phyloP scores from a whole-genome alignment of 2,797 vertebrate genomes.

The Propithecus perrieri region DNA sequence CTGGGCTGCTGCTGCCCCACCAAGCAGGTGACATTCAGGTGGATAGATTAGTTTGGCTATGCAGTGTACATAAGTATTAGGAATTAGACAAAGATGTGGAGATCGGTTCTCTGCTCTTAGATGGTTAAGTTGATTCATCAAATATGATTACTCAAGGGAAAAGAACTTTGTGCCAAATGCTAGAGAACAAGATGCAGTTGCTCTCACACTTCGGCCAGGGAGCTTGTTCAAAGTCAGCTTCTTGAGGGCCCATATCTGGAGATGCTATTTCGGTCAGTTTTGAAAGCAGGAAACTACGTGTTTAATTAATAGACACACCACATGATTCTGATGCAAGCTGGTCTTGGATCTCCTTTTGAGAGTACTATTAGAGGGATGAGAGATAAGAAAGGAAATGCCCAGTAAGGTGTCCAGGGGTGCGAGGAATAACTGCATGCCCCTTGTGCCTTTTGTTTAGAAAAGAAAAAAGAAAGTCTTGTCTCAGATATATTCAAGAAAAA shows the following conservation, averaged over 20 bases:
- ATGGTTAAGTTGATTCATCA: background rate
- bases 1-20: background rate
- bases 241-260: background rate
- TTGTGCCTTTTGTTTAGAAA: background rate
- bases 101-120: background rate
- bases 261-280: background rate
- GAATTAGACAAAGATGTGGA: background rate
- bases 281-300: background rate
- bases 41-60: background rate
- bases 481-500: background rate
- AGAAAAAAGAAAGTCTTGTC: background rate
- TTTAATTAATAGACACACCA: background rate
- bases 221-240: background rate
- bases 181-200: background rate
- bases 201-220: background rate
- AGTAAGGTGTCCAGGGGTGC: background rate
- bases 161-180: background rate
- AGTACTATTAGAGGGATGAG: background rate
- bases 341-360: background rate
- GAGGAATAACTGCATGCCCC: background rate
- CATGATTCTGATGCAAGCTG: background rate
- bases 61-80: background rate
- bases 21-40: background rate
- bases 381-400: background rate
- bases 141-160: background rate